Evolutionary conservation across 2,113 vertebrate species (phyloP).

Genomic region (Rhipidura dahli): DNA sequence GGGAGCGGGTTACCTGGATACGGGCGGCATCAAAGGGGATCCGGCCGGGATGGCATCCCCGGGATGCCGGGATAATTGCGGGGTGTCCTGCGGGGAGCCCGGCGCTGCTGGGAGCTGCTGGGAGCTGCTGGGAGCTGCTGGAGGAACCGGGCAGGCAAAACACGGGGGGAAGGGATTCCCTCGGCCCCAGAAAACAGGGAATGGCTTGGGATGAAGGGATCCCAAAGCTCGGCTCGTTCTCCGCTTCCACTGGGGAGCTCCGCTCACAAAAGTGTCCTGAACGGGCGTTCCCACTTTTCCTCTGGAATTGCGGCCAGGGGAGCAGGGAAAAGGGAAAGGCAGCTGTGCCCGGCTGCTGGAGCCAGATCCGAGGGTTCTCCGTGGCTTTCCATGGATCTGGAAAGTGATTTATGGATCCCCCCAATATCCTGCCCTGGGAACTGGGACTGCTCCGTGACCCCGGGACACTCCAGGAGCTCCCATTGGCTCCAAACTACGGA

Average conservation of each 20-base stretch:
- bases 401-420: background rate
- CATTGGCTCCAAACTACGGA: background rate
- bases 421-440: accelerated
- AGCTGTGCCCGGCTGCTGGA: background rate
- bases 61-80: background rate
- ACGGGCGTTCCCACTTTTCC: background rate
- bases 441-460: accelerated
- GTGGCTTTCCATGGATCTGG: background rate
- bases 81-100: background rate
- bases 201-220: background rate
- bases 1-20: background rate
- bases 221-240: background rate
- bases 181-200: background rate
- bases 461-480: accelerated
- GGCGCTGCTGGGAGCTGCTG: background rate
- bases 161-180: background rate
- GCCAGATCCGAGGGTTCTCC: background rate
- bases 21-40: background rate
- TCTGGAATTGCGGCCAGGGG: too few relatives aligned
- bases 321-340: background rate
- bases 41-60: background rate
- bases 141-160: background rate
- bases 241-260: background rate
- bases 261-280: accelerated
- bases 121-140: background rate